Conservation (phyloP, 1,140 invertebrate species). For the Brachionus asplanchnoidis region DNA sequence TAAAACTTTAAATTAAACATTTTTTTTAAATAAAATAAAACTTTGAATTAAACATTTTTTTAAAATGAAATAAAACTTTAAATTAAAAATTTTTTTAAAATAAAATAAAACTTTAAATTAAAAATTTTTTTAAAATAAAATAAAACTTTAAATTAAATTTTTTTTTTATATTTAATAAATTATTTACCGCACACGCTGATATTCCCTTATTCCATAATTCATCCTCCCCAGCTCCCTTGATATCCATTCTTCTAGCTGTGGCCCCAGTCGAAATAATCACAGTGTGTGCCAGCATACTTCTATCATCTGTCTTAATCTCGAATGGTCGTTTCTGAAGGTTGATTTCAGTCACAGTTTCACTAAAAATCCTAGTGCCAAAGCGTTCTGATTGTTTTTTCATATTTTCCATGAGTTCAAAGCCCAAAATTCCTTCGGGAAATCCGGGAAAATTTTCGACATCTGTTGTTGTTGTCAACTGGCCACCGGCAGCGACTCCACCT, state of each 20-base stretch:
- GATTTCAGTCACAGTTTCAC: background rate
- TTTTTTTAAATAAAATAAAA: background rate
- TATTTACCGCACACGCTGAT: conserved; percentile 8
- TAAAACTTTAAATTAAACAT: too few relatives aligned
- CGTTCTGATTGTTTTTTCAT: conserved; percentile 26
- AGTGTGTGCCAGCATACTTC: conserved; percentile 1
- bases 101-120: too few relatives aligned
- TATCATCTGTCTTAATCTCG: background rate
- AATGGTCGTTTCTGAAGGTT: background rate
- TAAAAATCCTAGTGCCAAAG: background rate
- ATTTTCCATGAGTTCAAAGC: conserved; percentile 24
- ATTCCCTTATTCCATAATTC: conserved; percentile 15
- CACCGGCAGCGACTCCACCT: conserved; percentile 24
- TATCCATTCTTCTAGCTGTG: background rate
- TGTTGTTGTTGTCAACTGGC: background rate
- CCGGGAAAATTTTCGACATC: conserved; percentile 33
- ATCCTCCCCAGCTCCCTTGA: background rate
- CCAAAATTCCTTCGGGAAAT: background rate
- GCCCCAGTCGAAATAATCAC: conserved; percentile 19
- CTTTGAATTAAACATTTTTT: background rate
- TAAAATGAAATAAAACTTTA: too few relatives aligned
- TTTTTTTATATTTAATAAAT: background rate
- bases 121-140: too few relatives aligned
- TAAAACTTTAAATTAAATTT: background rate
- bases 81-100: too few relatives aligned